Evolutionary conservation across 2,113 vertebrate genomes (phyloP).

Genomic region (Labeo rohita): DNA sequence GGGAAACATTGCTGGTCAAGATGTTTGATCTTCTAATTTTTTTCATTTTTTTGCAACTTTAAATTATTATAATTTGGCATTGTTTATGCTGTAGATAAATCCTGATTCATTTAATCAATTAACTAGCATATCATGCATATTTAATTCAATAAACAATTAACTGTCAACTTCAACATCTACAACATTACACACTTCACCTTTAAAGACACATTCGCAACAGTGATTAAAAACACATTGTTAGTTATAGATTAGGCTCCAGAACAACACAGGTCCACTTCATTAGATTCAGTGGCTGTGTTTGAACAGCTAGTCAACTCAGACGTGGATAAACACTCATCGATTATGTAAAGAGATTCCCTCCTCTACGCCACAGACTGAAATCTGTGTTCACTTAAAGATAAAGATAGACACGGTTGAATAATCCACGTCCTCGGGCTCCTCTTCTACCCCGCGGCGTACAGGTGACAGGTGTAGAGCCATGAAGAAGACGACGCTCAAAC

Average conservation of each 20-base stretch:
- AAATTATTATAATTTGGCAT: no score
- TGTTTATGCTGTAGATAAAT: neutral
- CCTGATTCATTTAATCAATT: neutral
- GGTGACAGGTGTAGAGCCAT: constrained; percentile 42
- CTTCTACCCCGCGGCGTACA: constrained; percentile 31
- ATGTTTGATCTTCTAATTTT: no score
- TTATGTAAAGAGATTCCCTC: constrained; percentile 17
- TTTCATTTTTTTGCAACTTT: no score
- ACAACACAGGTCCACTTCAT: neutral
- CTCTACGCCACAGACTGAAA: neutral
- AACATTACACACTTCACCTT: neutral
- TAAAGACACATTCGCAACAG: no score
- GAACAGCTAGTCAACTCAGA: constrained; percentile 2
- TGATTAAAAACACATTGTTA: neutral
- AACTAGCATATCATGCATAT: neutral
- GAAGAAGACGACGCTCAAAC: constrained; percentile 27
- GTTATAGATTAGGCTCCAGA: neutral
- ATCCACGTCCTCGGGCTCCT: constrained; percentile 33
- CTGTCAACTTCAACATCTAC: neutral
- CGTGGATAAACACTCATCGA: neutral
- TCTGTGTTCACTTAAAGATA: neutral
- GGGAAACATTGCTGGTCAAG: no score
- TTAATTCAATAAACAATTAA: neutral
- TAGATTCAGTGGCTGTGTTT: neutral
- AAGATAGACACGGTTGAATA: constrained; percentile 29